Evolutionary conservation across 2,113 vertebrate genomes (phyloP), one percentile per base, ranked within the genome.

Genomic region (Bolborhynchus lineola): DNA sequence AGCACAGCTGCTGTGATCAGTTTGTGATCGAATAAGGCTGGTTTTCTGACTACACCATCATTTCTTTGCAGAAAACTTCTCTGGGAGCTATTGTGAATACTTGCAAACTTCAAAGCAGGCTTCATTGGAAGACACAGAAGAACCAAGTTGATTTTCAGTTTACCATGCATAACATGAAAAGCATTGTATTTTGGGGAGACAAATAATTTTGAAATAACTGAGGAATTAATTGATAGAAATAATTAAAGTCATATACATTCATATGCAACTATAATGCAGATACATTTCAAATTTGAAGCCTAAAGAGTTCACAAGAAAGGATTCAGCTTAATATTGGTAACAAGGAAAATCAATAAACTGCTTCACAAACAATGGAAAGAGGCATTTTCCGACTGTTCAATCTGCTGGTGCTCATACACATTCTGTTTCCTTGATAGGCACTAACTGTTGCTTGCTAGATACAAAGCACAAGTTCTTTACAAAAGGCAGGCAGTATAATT

Each of bases 1-100:
- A 86, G 42, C 55, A 83, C 95, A 98, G 97, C 97, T 98, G 97
- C 95, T 97, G 42, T 14, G 57, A 88, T 97, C 88, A 74, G 74
- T 88, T 96, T 19, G 29, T 90, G 69, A 92, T 93, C 31, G 1
- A 91, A 83, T 97, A 97, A 97, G 64, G 64, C 96, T 91, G 88
- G 95, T 96, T 94, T 94, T 97, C 53, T 97, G 95, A 57, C 92
- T 96, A 82, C 71, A 72, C 85, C 60, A 78, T 59, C 79, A 71
- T 86, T 72, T 62, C 82, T 92, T 89, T 53, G 44, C 88, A 88
- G 82, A 97, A 97, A 82, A 88, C 41, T 82, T 91, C 31, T 88
- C 78, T 97, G 57, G 75, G 47, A 94, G 37, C 95, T 68, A 55
- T 59, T n/a, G 21, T 65, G 71, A 92, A 68, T 93, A 94, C 68